Conservation (phyloP, 1,140 invertebrate genomes). For the Trinorchestia longiramus region DNA sequence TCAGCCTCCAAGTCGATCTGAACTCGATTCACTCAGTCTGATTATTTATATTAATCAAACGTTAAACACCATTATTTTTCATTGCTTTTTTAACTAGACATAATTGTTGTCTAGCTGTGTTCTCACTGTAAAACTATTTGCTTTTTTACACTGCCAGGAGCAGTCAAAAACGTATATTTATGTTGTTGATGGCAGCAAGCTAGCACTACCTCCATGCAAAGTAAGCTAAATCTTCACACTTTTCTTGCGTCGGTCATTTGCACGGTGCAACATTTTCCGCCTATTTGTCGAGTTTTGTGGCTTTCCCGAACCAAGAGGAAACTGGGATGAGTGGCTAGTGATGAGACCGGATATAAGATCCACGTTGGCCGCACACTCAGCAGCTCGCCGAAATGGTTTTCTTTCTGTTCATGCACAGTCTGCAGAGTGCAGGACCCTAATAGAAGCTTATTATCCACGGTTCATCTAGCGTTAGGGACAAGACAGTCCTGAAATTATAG, state of each 20-base stretch:
- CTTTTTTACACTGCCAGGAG: not conserved
- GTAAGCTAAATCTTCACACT: not conserved
- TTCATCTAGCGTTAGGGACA: not conserved
- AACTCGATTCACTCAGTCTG: no score
- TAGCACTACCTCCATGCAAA: not conserved
- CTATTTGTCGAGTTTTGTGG: not conserved
- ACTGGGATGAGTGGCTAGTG: conserved; percentile 10
- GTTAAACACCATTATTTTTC: no score
- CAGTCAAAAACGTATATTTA: not conserved
- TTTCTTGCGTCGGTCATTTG: not conserved
- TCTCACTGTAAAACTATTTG: no score
- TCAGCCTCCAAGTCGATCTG: no score
- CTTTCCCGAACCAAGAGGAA: not conserved
- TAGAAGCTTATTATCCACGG: not conserved
- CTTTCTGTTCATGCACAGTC: not conserved
- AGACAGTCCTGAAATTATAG: no score
- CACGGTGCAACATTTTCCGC: not conserved
- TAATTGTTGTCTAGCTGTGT: no score
- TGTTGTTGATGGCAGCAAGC: not conserved
- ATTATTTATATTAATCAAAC: no score
- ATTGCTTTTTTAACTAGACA: no score
- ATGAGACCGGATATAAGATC: conserved; percentile 26
- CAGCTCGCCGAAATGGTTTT: not conserved
- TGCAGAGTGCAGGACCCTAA: not conserved
- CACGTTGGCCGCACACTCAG: not conserved